Evolutionary conservation across 2,888 invertebrate species (phyloP), one percentile per base, ranked within the genome.

Genomic region (Griposia aprilina): DNA sequence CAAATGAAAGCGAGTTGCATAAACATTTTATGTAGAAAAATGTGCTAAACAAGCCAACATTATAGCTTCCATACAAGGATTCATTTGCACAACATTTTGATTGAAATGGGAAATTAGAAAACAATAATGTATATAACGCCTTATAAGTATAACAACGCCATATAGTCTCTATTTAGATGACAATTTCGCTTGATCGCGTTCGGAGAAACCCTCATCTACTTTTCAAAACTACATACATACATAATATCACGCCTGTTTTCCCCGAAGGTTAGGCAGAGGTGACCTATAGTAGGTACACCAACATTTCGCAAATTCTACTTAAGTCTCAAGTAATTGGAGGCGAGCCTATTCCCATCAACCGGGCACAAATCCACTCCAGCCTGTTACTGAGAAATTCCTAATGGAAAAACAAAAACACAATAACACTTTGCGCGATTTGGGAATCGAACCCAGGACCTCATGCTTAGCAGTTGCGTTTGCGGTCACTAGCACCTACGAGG

Each of bases 1-100:
- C 91, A 90, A 94, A 93, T 93, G 91, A 92, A 93, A 90, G 90
- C 80, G 88, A 89, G 82, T 85, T 82, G 86, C 86, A 88, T 89
- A 89, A 83, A 87, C 80, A 78, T 85, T 88, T 84, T 80, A 81
- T 74, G 86, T 84, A 82, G 82, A 82, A 84, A 82, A 76, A 86
- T 82, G 74, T 86, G 72, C 78, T 80, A 80, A 80, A 84, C 80
- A 82, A 81, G 70, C 71, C 75, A 70, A 75, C 78, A 73, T 79
- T 66, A 80, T 71, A 66, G 74, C 73, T 66, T 36, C 55, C 41
- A 74, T 55, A 72, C 62, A 79, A 36, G 76, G 68, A 59, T 79
- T 74, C 55, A 69, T 69, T 74, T 65, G 30, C 74, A 79, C 59
- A 75, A 74, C 66, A 69, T 75, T 71, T 62, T 70, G 50, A 85